These are phyloP conservation scores for Gambusia affinis DNA, from an alignment of 2,113 vertebrate genomes.

Conservation along the genomic window DNA sequence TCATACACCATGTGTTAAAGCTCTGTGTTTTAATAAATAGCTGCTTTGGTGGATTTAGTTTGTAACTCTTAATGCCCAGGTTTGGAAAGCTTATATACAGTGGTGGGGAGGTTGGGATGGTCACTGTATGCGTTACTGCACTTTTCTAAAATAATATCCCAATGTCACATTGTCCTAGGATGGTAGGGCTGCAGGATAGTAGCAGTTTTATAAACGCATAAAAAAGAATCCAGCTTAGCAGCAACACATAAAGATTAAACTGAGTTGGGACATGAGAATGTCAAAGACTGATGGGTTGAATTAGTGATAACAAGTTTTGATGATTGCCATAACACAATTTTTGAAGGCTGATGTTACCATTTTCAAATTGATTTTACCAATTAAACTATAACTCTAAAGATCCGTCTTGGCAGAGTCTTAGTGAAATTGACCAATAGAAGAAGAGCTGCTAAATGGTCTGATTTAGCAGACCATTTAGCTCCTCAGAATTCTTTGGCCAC, in stretches of 20 bases:
- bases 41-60: neutral
- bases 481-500: neutral
- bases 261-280: neutral
- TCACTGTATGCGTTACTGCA: neutral
- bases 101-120: neutral
- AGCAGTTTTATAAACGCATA: no score
- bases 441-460: neutral
- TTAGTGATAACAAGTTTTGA: neutral
- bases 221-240: conserved; percentile 8
- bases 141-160: neutral
- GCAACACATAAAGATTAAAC: conserved; percentile 18
- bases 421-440: neutral
- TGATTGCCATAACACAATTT: neutral
- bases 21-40: neutral
- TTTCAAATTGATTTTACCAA: no score
- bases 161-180: no score
- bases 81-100: neutral
- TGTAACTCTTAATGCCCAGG: neutral
- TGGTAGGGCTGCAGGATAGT: no score
- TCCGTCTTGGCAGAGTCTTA: no score
- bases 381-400: no score
- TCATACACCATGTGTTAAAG: neutral
- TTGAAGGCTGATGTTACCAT: neutral
- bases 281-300: no score
- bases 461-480: neutral